These are phyloP conservation scores for Armadillidium nasatum DNA, from an alignment of 1,140 invertebrate genomes.

Conservation along the genomic window DNA sequence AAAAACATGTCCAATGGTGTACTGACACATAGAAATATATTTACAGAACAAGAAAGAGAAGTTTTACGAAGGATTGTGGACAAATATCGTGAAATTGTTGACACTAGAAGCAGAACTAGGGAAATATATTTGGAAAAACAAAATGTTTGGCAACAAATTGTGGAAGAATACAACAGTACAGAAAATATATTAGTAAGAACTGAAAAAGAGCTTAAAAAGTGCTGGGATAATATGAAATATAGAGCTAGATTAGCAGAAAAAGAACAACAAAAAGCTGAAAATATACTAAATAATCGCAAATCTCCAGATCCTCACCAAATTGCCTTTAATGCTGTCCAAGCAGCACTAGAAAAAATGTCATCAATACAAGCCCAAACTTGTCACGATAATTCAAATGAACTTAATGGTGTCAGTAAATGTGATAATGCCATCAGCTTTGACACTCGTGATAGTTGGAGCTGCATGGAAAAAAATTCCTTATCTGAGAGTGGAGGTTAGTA, in stretches of 20 bases:
- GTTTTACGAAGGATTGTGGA: constrained; percentile 38
- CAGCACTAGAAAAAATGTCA: not conserved
- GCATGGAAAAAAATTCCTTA: no score
- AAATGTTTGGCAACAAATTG: constrained; percentile 43
- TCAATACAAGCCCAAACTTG: not conserved
- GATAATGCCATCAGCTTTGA: no score
- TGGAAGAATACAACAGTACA: constrained; percentile 42
- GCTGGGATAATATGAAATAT: constrained; percentile 45
- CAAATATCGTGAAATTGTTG: constrained; percentile 43
- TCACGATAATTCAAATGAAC: not conserved
- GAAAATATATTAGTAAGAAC: constrained; percentile 42
- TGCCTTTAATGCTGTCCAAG: not conserved
- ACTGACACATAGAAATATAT: constrained; percentile 43
- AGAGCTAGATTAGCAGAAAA: constrained; percentile 43
- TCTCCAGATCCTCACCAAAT: not conserved
- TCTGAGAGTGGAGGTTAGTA: no score
- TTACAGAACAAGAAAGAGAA: constrained; percentile 40
- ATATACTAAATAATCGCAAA: not conserved
- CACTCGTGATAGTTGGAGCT: no score
- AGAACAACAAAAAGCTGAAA: constrained; percentile 27
- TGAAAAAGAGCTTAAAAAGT: constrained; percentile 42
- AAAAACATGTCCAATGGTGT: constrained; percentile 44
- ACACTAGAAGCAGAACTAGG: constrained; percentile 38
- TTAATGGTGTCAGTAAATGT: not conserved
- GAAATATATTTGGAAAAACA: constrained; percentile 44